phyloP scores from a whole-genome alignment of 2,888 invertebrate genomes.

The Eilema sororculum region DNA sequence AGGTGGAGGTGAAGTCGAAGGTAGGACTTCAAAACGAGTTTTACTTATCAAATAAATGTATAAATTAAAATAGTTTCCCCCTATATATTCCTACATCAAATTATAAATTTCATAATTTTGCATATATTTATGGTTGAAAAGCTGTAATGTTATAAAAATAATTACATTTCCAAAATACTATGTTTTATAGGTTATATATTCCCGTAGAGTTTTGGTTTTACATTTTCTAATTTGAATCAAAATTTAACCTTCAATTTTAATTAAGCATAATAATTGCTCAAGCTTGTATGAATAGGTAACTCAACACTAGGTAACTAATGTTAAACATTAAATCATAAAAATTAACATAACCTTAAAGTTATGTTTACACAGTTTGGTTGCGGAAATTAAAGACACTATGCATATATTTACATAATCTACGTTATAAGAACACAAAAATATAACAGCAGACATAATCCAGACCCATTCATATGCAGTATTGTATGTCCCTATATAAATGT shows the following conservation, averaged over 20 bases:
- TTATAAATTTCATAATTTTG: background rate
- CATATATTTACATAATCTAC: background rate
- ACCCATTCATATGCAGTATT: background rate
- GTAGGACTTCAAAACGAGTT: slow-evolving; percentile 50
- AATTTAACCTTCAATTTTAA: background rate
- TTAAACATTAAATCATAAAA: background rate
- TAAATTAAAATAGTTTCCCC: background rate
- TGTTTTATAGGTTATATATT: slow-evolving; percentile 10
- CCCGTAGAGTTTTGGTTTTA: background rate
- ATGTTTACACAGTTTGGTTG: background rate
- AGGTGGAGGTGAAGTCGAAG: slow-evolving; percentile 57
- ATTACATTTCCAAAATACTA: background rate
- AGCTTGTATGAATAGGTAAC: too few species aligned
- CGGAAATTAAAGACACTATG: background rate
- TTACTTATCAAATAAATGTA: background rate
- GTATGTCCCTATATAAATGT: too few species aligned
- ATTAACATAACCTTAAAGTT: background rate
- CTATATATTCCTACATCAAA: background rate
- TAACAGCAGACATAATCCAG: background rate
- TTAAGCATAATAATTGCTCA: background rate
- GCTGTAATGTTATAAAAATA: background rate
- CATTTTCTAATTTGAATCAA: background rate
- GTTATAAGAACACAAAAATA: background rate
- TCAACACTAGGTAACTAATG: background rate
- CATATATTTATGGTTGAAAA: background rate